Evolutionary conservation across 1,140 invertebrate species (phyloP).

Genomic region (Lordiphosa collinella): DNA sequence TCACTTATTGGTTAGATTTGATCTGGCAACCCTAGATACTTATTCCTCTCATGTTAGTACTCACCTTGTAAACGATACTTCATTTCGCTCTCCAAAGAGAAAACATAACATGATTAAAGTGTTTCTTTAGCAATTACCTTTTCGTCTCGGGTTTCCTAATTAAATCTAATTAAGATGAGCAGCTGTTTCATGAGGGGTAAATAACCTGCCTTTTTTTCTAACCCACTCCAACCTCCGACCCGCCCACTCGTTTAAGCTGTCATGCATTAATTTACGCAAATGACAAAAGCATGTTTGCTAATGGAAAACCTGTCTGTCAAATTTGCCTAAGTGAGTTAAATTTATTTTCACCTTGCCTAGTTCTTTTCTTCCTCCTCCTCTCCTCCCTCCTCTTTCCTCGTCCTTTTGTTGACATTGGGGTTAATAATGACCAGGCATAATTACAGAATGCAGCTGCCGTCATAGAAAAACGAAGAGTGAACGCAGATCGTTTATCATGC

Average conservation of each 20-base stretch:
- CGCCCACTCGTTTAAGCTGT: constrained; percentile 8
- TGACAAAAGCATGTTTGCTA: constrained; percentile 75
- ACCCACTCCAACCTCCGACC: background rate
- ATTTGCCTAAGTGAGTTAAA: constrained; percentile 61
- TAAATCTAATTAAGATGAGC: constrained; percentile 15
- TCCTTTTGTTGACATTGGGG: constrained; percentile 40
- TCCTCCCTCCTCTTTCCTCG: background rate
- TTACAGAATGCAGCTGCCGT: constrained; percentile 47
- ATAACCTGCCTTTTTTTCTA: background rate
- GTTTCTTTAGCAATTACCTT: too few relatives aligned
- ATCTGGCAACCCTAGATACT: too few relatives aligned
- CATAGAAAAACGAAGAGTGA: background rate
- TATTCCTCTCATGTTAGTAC: too few relatives aligned
- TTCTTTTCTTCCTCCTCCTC: constrained; percentile 12
- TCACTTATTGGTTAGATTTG: too few relatives aligned
- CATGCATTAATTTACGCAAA: constrained; percentile 68
- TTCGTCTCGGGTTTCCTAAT: background rate
- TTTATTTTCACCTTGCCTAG: constrained; percentile 49
- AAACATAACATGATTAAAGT: too few relatives aligned
- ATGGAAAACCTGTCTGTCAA: constrained; percentile 71
- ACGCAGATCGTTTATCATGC: constrained; percentile 28
- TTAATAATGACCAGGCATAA: constrained; percentile 69
- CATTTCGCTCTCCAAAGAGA: too few relatives aligned
- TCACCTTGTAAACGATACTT: too few relatives aligned
- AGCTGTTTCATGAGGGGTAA: constrained; percentile 16